Percentiles rank a stretch among this genome's conserved stretches.
Conservation (phyloP, 2,113 vertebrate species). For the Sterrhoptilus dennistouni region DNA sequence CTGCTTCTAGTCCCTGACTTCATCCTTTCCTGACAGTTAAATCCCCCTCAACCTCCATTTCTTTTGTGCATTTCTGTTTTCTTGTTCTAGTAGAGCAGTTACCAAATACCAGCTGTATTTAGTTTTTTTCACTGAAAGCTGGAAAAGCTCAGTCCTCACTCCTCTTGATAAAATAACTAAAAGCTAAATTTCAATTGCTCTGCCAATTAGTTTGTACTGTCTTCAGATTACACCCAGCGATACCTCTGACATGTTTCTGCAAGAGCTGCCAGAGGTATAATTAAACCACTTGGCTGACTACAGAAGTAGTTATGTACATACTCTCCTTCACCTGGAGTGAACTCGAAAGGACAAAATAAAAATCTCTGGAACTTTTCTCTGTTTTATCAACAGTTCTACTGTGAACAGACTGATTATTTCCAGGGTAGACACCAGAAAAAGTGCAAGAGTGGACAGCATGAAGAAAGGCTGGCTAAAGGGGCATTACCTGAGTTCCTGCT, state of each 20-base stretch:
- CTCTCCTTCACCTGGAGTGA: background rate
- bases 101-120: background rate
- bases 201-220: background rate
- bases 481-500: slow-evolving; percentile 83
- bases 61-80: background rate
- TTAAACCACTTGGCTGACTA: background rate
- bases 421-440: background rate
- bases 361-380: background rate
- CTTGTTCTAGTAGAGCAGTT: background rate
- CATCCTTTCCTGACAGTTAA: background rate
- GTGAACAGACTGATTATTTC: background rate
- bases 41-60: background rate
- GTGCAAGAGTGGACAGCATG: background rate
- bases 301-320: background rate
- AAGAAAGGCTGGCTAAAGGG: background rate
- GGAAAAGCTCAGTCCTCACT: background rate
- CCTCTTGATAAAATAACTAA: background rate
- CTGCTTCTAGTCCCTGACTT: background rate
- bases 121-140: background rate
- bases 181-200: background rate
- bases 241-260: background rate
- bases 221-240: background rate
- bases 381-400: background rate
- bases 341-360: background rate
- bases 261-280: background rate